phyloP scores from a whole-genome alignment of 1,140 invertebrate species.

The Bicyclus anynana region DNA sequence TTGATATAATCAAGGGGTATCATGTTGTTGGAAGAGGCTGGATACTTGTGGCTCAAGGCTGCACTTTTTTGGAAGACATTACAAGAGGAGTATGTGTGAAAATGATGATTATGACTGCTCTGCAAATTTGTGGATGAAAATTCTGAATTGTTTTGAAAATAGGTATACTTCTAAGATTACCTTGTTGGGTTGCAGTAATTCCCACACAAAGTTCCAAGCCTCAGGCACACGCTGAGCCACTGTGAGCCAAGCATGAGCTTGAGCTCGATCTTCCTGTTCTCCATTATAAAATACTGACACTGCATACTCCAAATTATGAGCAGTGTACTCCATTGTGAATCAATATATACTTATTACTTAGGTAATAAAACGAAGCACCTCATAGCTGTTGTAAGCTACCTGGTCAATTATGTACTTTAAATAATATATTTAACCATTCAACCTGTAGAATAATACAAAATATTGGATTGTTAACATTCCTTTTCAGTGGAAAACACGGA shows the following conservation, averaged over 20 bases:
- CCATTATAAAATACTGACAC: constrained; percentile 75
- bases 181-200: constrained; percentile 87
- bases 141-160: not conserved
- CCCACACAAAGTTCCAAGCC: constrained; percentile 94
- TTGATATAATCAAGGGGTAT: no score
- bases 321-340: constrained; percentile 64
- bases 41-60: no score
- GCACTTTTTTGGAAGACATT: no score
- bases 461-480: no score
- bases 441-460: no score
- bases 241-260: constrained; percentile 90
- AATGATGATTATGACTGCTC: no score
- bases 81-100: no score
- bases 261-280: constrained; percentile 79
- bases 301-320: constrained; percentile 73
- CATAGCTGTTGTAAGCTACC: not conserved
- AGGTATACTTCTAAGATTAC: constrained; percentile 53
- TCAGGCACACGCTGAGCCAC: constrained; percentile 87
- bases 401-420: not conserved
- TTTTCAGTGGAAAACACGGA: no score
- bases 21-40: no score
- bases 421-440: no score
- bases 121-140: no score
- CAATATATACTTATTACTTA: constrained; percentile 7
- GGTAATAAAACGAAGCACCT: not conserved